Percentiles rank a stretch among this genome's conserved stretches.
Conservation (phyloP, 2,113 vertebrate species). For the Probosciger aterrimus region DNA sequence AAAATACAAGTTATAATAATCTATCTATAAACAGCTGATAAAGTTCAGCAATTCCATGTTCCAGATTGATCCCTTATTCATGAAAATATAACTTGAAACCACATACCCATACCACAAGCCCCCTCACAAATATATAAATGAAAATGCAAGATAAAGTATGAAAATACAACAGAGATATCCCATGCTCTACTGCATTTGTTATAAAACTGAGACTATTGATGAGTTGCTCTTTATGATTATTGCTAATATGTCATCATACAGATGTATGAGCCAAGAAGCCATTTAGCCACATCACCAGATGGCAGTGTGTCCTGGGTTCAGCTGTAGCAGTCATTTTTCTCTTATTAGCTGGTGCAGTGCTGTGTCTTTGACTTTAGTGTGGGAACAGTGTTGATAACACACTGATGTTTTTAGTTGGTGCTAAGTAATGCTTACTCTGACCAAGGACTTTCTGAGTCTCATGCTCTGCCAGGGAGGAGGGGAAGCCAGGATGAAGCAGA, state of each 20-base stretch:
- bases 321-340: neutral
- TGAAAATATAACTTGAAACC: neutral
- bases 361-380: neutral
- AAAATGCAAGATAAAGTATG: neutral
- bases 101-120: neutral
- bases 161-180: neutral
- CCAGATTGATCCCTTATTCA: neutral
- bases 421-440: neutral
- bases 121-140: neutral
- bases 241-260: neutral
- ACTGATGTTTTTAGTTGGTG: neutral
- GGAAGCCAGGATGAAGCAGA: neutral
- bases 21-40: neutral
- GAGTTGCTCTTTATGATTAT: neutral
- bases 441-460: neutral
- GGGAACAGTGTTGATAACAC: neutral
- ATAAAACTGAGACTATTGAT: neutral
- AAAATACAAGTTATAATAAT: neutral
- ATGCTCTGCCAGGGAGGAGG: neutral
- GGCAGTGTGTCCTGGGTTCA: neutral
- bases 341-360: neutral
- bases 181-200: neutral
- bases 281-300: neutral
- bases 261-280: neutral
- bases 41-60: neutral